Percentiles rank a stretch among this genome's conserved stretches.
Evolutionary conservation across 2,888 invertebrate genomes (phyloP).

Genomic region (Colostygia pectinataria): DNA sequence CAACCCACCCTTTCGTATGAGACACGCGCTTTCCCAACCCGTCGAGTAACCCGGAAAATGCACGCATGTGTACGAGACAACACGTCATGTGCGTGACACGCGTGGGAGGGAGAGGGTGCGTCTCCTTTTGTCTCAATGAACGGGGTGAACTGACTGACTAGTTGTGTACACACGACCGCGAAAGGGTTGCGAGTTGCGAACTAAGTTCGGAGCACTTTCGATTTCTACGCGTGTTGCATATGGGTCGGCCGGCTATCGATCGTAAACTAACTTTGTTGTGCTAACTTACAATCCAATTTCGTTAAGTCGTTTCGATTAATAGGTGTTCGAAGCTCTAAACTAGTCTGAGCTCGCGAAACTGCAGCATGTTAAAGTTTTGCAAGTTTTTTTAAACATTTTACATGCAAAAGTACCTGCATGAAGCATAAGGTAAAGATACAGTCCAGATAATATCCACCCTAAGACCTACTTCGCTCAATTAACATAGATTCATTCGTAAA

Average conservation of each 20-base stretch:
- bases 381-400: not conserved
- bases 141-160: constrained; percentile 69
- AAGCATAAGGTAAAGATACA: no score
- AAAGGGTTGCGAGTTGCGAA: constrained; percentile 75
- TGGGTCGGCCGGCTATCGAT: constrained; percentile 71
- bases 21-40: constrained; percentile 35
- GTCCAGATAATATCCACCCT: no score
- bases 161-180: constrained; percentile 68
- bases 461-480: no score
- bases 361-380: not conserved
- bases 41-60: constrained; percentile 49
- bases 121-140: constrained; percentile 70
- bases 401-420: no score
- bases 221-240: constrained; percentile 75
- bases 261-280: constrained; percentile 54
- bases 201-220: constrained; percentile 71
- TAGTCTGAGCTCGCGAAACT: constrained; percentile 8
- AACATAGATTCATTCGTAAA: no score
- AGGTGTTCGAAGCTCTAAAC: constrained; percentile 28
- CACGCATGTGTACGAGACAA: constrained; percentile 69
- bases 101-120: constrained; percentile 62
- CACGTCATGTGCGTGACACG: constrained; percentile 68
- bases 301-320: constrained; percentile 49
- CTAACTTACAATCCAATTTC: constrained; percentile 42
- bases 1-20: constrained; percentile 34